Conservation (phyloP, 1,140 invertebrate species). For the Papilio xuthus region DNA sequence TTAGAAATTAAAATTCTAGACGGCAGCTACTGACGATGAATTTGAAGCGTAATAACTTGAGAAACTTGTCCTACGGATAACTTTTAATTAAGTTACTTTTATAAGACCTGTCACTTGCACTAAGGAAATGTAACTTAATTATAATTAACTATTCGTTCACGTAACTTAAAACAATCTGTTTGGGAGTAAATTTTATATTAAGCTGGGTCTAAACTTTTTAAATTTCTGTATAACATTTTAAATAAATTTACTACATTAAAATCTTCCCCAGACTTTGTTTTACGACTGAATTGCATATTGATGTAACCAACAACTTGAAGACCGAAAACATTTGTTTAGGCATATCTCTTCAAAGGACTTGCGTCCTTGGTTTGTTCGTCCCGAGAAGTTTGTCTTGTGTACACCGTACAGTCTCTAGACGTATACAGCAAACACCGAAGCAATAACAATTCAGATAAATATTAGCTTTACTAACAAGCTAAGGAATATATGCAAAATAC, state of each 20-base stretch:
- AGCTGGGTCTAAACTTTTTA: too few species aligned
- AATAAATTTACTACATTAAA: background rate
- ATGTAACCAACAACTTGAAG: background rate
- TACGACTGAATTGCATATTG: background rate
- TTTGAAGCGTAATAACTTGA: background rate
- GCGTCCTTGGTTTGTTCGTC: background rate
- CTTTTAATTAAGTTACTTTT: conserved; percentile 24
- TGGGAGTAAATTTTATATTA: too few species aligned
- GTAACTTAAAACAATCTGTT: background rate
- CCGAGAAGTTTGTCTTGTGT: background rate
- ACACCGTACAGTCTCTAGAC: background rate
- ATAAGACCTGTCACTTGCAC: background rate
- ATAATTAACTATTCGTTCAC: background rate
- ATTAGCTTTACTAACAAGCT: background rate
- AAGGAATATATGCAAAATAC: background rate
- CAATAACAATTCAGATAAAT: conserved; percentile 1
- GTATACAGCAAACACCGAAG: background rate
- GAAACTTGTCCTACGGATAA: conserved; percentile 5
- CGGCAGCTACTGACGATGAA: background rate
- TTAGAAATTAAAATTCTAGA: conserved; percentile 16
- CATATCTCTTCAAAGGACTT: background rate
- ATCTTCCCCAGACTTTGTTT: background rate
- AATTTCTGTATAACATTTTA: too few species aligned
- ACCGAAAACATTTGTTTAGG: conserved; percentile 6
- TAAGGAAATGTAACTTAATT: conserved; percentile 7